phyloP scores from a whole-genome alignment of 2,113 vertebrate species.

The Mormyrus iriodes region DNA sequence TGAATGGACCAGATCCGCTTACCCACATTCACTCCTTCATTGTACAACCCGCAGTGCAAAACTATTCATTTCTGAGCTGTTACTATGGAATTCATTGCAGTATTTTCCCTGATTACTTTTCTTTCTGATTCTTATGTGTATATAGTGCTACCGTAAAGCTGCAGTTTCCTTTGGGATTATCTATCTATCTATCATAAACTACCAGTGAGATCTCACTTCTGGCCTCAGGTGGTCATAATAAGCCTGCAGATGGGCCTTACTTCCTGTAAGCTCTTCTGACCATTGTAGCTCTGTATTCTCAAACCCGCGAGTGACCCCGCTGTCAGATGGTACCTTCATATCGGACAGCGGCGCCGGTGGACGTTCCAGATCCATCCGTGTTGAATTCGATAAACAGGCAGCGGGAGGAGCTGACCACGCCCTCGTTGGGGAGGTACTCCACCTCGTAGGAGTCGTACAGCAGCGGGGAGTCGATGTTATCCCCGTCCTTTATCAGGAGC shows the following conservation, averaged over 20 bases:
- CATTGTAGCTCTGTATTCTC: background rate
- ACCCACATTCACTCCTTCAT: too few relatives aligned
- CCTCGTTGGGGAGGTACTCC: constrained; percentile 93
- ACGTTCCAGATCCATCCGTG: constrained; percentile 80
- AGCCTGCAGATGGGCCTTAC: background rate
- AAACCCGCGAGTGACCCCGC: background rate
- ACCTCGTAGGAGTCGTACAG: constrained; percentile 94
- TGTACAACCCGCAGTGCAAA: too few relatives aligned
- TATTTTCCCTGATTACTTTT: too few relatives aligned
- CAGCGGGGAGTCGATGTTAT: constrained; percentile 79
- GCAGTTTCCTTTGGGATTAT: too few relatives aligned
- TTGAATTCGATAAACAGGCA: constrained; percentile 89
- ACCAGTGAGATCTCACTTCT: background rate
- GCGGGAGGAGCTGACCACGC: constrained; percentile 74
- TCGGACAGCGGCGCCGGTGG: constrained; percentile 81
- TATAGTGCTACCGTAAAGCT: too few relatives aligned
- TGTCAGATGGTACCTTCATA: constrained; percentile 72
- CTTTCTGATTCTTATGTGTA: too few relatives aligned
- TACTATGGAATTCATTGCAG: too few relatives aligned
- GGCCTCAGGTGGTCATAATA: background rate
- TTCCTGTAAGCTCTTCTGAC: background rate
- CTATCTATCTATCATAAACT: background rate
- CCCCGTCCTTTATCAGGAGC: constrained; percentile 89
- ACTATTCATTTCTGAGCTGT: too few relatives aligned
- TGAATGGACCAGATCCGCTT: too few relatives aligned